A percentile compares a stretch with the other conserved stretches of the same genome.
Evolutionary conservation across 1,140 invertebrate genomes (phyloP).

Genomic region (Temnothorax longispinosus): DNA sequence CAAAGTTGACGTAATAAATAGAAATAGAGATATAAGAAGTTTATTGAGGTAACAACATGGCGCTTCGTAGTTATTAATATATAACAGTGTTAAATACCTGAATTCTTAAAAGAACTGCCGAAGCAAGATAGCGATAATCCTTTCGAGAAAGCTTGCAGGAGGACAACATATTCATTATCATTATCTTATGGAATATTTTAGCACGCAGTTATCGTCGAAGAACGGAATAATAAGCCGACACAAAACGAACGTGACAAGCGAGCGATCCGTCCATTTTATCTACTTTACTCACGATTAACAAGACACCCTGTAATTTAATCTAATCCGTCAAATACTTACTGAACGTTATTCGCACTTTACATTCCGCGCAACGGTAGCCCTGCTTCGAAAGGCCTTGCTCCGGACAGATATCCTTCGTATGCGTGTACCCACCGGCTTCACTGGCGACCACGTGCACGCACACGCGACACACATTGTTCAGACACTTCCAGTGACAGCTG

Average conservation of each 20-base stretch:
- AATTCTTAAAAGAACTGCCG: constrained; percentile 81
- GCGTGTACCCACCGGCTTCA: constrained; percentile 89
- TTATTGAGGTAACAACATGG: background rate
- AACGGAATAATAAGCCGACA: background rate
- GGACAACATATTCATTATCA: constrained; percentile 49
- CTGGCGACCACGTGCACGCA: constrained; percentile 92
- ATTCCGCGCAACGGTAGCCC: constrained; percentile 93
- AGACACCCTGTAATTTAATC: background rate
- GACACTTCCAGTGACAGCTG: constrained; percentile 92
- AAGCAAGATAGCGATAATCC: constrained; percentile 84
- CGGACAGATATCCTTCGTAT: constrained; percentile 92
- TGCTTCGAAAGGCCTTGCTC: constrained; percentile 92
- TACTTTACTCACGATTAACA: background rate
- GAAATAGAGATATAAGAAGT: background rate
- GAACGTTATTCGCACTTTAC: constrained; percentile 90
- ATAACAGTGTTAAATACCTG: constrained; percentile 75
- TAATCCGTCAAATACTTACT: constrained; percentile 87
- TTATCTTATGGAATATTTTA: constrained; percentile 23
- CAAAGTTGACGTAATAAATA: background rate
- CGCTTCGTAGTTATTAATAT: background rate
- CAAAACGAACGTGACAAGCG: background rate
- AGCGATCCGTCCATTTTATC: background rate
- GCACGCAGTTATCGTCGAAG: background rate
- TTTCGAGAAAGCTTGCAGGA: constrained; percentile 83
- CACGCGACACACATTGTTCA: constrained; percentile 89